Evolutionary conservation across 1,140 invertebrate species (phyloP).

Genomic region (Drosophila subobscura): DNA sequence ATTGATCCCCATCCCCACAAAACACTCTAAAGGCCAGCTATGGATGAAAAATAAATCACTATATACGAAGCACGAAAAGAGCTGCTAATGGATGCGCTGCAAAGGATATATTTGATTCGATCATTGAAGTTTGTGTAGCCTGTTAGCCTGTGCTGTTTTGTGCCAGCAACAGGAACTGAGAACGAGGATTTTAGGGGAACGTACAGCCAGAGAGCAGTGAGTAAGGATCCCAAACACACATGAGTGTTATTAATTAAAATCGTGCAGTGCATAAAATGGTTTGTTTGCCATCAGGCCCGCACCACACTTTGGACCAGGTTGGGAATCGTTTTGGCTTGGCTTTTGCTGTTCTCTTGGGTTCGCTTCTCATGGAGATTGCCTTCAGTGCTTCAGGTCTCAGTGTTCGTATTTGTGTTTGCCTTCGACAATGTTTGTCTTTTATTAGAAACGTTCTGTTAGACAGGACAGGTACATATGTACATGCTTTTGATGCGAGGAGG

Average conservation of each 20-base stretch:
- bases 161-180: slow-evolving; percentile 1
- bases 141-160: background rate
- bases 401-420: slow-evolving; percentile 60
- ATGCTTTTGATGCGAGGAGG: slow-evolving; percentile 16
- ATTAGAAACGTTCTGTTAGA: slow-evolving; percentile 61
- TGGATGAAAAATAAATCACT: too few relatives aligned
- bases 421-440: slow-evolving; percentile 70
- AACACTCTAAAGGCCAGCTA: too few relatives aligned
- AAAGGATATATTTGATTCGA: slow-evolving; percentile 39
- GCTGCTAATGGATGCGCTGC: too few relatives aligned
- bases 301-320: slow-evolving; percentile 1
- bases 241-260: slow-evolving; percentile 83
- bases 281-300: slow-evolving; percentile 47
- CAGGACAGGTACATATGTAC: slow-evolving; percentile 14
- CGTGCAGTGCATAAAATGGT: slow-evolving; percentile 77
- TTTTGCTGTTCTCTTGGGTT: too few relatives aligned
- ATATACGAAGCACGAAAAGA: too few relatives aligned
- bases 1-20: too few relatives aligned
- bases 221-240: slow-evolving; percentile 13
- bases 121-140: background rate
- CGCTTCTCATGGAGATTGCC: slow-evolving; percentile 39
- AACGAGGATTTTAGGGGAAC: background rate
- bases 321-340: background rate
- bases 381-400: slow-evolving; percentile 28
- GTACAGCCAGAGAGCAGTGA: background rate